Conservation (phyloP, 2,888 invertebrate genomes). For the Athripsodes cinereus region DNA sequence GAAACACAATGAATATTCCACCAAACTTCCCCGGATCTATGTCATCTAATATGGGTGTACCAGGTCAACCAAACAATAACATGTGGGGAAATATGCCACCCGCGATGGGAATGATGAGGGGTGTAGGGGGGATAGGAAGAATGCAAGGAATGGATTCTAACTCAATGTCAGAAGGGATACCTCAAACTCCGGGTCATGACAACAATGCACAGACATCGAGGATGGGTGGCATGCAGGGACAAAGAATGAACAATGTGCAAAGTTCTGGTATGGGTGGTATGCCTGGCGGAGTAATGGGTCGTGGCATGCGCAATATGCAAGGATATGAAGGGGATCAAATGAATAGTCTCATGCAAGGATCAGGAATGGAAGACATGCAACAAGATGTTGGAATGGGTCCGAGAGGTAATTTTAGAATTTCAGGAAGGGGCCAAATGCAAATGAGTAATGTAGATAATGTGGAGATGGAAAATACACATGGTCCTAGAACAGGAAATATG, state of each 20-base stretch:
- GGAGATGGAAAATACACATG: no score
- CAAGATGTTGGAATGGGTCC: no score
- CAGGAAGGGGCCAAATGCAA: no score
- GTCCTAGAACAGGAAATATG: slow-evolving; percentile 13
- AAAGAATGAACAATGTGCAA: neutral
- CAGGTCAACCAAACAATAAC: neutral
- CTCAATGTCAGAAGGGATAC: neutral
- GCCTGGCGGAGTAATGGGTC: neutral
- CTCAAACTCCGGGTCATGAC: neutral
- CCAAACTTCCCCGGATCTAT: neutral
- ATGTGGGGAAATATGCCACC: neutral
- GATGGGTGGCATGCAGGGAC: neutral
- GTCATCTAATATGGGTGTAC: slow-evolving; percentile 1
- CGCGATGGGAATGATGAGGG: neutral
- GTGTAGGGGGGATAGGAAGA: slow-evolving; percentile 32
- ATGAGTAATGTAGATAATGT: no score
- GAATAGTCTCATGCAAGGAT: no score
- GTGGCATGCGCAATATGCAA: no score
- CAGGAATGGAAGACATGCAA: no score
- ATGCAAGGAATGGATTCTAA: slow-evolving; percentile 29
- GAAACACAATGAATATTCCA: neutral
- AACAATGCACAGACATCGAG: neutral
- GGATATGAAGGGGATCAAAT: no score
- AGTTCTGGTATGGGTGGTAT: neutral
- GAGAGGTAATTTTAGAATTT: no score